Base-by-base conservation (phyloP, 1,140 invertebrate species). In the Orius laevigatus region DNA sequence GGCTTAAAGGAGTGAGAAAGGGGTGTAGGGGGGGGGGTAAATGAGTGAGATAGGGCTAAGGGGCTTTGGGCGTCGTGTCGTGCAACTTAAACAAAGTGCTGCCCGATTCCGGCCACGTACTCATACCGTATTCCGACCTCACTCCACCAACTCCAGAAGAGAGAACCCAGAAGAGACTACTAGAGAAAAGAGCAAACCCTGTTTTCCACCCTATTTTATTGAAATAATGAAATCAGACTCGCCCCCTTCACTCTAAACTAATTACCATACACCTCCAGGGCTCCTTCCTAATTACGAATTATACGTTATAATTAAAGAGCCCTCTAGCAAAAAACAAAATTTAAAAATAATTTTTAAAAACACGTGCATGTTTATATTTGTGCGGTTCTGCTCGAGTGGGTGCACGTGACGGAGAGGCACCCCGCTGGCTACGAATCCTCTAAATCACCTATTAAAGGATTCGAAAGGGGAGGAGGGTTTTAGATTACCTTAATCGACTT, bases 171-270 rank as follows among this genome's bases (percentile, higher is more conserved):
- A 25, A 25, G 25, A 25, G 25, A 25, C 25, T 25, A 3, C 25
- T 25, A 25, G 25, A 25, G 25, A 25, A 25, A 25, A 25, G 25
- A 25, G 25, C 25, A 25, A 25, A 25, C 25, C 40, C 40, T 42
- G 40, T 42, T 42, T 42, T 42, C 40, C 40, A 42, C 40, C 40
- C 40, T 42, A 42, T 42, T 42, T 42, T 42, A 42, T 42, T 16
- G 12, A 15, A 42, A 42, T 42, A 42, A 42, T 42, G 40, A 42
- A 42, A 42, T 42, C 40, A 42, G 40, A 19, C 5, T 11, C 18
- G n/a, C 40, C 15, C 18, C 18, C 40, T 19, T 19, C 40, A 18
- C 18, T 19, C 18, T 11, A 16, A 42, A 11, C 40, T 25, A 25
- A 25, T 25, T 25, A n/a, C n/a, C n/a, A n/a, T n/a, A n/a, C n/a